Base-by-base conservation (phyloP, 1,140 invertebrate species). In the Drosophila paulistorum region DNA sequence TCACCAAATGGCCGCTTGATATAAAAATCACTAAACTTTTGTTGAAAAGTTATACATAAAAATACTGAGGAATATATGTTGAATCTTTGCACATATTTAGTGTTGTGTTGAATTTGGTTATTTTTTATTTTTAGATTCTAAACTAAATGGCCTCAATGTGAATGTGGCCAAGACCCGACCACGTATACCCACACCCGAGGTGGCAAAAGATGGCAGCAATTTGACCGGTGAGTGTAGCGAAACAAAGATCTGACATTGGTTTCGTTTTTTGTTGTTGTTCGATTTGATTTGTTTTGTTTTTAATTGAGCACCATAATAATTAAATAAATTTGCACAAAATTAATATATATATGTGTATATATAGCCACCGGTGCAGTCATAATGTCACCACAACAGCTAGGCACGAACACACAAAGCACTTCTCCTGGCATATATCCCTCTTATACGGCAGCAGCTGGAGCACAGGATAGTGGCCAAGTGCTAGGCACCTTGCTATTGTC, bases 161-260 rank as follows among this genome's bases (percentile, higher is more conserved):
- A 94, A 95, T 14, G 94, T 94, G 11, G 92, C 96, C 63, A 95
- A 95, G 81, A 96, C 96, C 77, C 94, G 96, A 57, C 96, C 96
- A 1, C 93, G 96, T 51, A 97, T 97, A 65, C 97, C 96, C 30
- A 97, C 96, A 2, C 97, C 97, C 0, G 97, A 97, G 90, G 96
- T 96, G 1, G 95, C 96, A 11, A 97, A 95, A 74, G 95, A 96
- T 73, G 94, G 94, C 70, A 93, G 94, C 57, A 91, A 95, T 26
- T 93, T 59, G 66, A 93, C 51, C 93, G 93, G 33, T 93, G 65
- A 78, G 77, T 71, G 1, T 3, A 51, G 11, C 37, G 37, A 51
- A 11, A 23, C 3, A 26, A 26, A 26, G 23, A 26, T 26, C 3
- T 26, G 23, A 26, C 23, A 26, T 26, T 26, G 23, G 23, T 26